These are phyloP conservation scores for Hemithea aestivaria DNA, from an alignment of 2,888 invertebrate species.

Conservation along the genomic window DNA sequence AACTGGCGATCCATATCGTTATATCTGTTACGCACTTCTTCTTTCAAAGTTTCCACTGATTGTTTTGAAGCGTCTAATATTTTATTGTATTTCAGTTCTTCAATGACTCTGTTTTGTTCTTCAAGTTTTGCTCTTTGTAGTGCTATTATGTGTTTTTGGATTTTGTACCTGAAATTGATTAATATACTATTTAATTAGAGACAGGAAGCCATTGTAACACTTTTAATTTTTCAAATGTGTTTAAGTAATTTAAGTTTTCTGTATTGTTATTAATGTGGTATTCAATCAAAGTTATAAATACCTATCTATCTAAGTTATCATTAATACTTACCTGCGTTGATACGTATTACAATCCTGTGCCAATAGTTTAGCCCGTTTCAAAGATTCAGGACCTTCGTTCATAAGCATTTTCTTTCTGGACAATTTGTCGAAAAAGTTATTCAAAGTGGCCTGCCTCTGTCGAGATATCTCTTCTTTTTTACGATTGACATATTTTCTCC, in stretches of 20 bases:
- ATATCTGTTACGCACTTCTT: conserved; percentile 77
- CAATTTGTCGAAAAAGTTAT: conserved; percentile 61
- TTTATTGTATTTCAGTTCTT: conserved; percentile 84
- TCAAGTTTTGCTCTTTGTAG: conserved; percentile 84
- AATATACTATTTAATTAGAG: conserved; percentile 1
- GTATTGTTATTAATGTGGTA: too few relatives aligned
- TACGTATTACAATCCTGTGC: conserved; percentile 61
- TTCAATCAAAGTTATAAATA: too few relatives aligned
- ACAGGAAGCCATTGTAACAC: too few relatives aligned
- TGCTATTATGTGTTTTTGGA: conserved; percentile 86
- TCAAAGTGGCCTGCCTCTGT: conserved; percentile 51
- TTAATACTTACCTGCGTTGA: conserved; percentile 57
- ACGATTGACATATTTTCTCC: conserved; percentile 47
- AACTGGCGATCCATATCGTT: conserved; percentile 76
- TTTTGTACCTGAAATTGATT: conserved; percentile 74
- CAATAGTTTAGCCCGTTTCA: conserved; percentile 46
- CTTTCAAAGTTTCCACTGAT: conserved; percentile 76
- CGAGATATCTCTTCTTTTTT: conserved; percentile 44
- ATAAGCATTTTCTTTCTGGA: conserved; percentile 51
- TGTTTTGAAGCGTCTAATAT: conserved; percentile 82
- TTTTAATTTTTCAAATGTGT: too few relatives aligned
- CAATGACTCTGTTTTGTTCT: conserved; percentile 85
- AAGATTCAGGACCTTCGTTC: conserved; percentile 32
- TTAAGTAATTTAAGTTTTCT: too few relatives aligned
- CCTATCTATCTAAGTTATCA: conserved; percentile 1